phyloP scores from a whole-genome alignment of 1,140 invertebrate genomes.

The Caenorhabditis latens region DNA sequence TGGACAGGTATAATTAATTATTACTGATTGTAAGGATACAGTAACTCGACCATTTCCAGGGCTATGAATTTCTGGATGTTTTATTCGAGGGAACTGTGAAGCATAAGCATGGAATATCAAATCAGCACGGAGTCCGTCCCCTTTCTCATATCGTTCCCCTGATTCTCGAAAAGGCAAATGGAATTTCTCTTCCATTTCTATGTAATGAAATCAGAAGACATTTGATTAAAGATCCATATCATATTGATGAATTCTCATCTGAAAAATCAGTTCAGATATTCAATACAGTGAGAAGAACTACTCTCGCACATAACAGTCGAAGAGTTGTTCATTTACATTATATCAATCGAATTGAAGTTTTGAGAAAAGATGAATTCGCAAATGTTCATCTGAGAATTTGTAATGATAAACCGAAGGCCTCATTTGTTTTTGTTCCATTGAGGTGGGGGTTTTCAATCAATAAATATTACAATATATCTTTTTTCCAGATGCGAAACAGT shows the following conservation, averaged over 20 bases:
- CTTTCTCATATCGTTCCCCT: constrained; percentile 1
- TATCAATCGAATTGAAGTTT: constrained; percentile 16
- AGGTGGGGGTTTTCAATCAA: neutral
- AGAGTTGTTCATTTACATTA: constrained; percentile 29
- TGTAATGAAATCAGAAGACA: constrained; percentile 37
- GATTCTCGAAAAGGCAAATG: neutral
- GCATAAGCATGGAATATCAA: constrained; percentile 5
- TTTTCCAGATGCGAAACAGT: constrained; percentile 39
- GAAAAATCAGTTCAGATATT: constrained; percentile 5
- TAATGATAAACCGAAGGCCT: constrained; percentile 30
- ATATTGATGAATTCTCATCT: constrained; percentile 21
- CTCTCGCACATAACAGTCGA: constrained; percentile 36
- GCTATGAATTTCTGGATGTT: constrained; percentile 41
- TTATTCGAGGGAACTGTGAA: constrained; percentile 40
- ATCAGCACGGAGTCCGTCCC: constrained; percentile 33
- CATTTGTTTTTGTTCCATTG: constrained; percentile 28
- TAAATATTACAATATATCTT: neutral
- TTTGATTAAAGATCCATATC: constrained; percentile 36
- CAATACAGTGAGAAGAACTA: neutral
- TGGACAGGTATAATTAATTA: neutral
- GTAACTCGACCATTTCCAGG: neutral
- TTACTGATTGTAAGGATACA: too few relatives aligned
- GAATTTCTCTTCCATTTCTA: constrained; percentile 27
- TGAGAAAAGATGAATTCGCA: constrained; percentile 38
- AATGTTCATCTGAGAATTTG: constrained; percentile 49